These are phyloP conservation scores for Gambusia affinis DNA, from an alignment of 2,113 vertebrate species.

Conservation along the genomic window DNA sequence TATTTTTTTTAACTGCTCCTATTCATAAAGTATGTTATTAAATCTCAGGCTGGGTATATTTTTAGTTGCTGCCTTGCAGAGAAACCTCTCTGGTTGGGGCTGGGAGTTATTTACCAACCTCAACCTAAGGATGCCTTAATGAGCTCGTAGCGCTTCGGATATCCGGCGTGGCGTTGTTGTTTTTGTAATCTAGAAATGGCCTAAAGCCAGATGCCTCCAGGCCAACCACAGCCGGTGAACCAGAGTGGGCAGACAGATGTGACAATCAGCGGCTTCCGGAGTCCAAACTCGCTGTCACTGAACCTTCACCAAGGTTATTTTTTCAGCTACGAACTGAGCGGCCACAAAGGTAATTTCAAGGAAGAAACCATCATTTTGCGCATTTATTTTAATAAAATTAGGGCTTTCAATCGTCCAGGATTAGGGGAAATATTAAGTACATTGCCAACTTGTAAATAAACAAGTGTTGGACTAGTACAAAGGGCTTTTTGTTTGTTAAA, in stretches of 20 bases:
- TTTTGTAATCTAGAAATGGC: conserved; percentile 73
- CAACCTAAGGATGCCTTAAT: conserved; percentile 65
- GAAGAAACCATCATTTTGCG: conserved; percentile 30
- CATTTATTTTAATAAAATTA: conserved; percentile 36
- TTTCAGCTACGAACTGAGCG: conserved; percentile 40
- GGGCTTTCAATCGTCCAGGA: conserved; percentile 13
- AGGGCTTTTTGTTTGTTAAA: too few relatives aligned
- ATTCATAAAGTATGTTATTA: conserved; percentile 12
- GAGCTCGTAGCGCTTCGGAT: conserved; percentile 66
- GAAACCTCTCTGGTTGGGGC: conserved; percentile 21
- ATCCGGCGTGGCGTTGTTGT: conserved; percentile 74
- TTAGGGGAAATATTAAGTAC: background rate
- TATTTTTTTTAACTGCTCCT: background rate
- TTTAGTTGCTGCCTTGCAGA: conserved; percentile 40
- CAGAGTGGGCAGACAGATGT: conserved; percentile 73
- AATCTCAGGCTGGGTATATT: conserved; percentile 18
- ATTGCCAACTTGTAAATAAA: background rate
- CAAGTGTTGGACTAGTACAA: too few relatives aligned
- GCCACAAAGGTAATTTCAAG: conserved; percentile 69
- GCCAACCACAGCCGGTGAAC: conserved; percentile 65
- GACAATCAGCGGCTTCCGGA: conserved; percentile 78
- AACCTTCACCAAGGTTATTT: conserved; percentile 27
- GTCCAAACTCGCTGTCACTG: conserved; percentile 57
- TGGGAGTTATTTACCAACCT: conserved; percentile 55
- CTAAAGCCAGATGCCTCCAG: conserved; percentile 63